These are phyloP conservation scores for Glaucidium brasilianum DNA, from an alignment of 2,113 vertebrate species.

Conservation along the genomic window DNA sequence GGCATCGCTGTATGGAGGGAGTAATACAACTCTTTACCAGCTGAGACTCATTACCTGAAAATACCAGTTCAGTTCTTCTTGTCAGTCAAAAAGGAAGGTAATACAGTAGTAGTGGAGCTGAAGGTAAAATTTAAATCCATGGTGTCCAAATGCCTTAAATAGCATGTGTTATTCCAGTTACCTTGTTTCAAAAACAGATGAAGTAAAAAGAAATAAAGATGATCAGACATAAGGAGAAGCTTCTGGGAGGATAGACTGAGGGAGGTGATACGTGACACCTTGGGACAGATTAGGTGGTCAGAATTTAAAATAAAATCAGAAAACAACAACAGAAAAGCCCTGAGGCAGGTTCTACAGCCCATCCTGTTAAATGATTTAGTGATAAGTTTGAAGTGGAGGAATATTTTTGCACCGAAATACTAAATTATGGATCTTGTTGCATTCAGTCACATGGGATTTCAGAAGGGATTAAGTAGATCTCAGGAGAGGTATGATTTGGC, in stretches of 20 bases:
- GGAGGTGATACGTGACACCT: not conserved
- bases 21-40: not conserved
- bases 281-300: not conserved
- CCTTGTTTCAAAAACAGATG: not conserved
- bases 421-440: not conserved
- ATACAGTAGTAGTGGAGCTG: not conserved
- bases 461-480: not conserved
- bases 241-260: not conserved
- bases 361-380: not conserved
- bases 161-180: not conserved
- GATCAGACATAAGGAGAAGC: not conserved
- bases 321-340: not conserved
- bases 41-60: not conserved
- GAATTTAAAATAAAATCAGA: not conserved
- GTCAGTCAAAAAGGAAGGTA: not conserved
- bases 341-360: not conserved
- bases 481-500: not conserved
- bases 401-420: not conserved
- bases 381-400: not conserved
- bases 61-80: not conserved
- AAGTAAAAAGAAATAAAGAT: not conserved
- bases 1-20: not conserved
- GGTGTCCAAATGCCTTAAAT: not conserved
- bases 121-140: not conserved
- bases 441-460: not conserved